Base-by-base conservation (phyloP, 2,113 vertebrate genomes). In the Crocuta crocuta region DNA sequence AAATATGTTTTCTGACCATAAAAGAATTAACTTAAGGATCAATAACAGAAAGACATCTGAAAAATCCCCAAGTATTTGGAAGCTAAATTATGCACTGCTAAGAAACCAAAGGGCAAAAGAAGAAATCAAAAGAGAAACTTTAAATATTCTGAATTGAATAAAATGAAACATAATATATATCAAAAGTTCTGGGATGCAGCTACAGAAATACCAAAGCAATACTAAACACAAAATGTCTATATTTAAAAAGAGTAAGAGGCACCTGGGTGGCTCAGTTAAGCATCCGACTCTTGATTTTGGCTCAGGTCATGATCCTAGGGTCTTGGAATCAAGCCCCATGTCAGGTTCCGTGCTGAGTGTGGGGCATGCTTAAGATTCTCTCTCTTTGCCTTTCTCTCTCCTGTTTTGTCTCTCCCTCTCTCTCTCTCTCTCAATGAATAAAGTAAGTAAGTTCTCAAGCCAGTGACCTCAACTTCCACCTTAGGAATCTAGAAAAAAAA, bases 21-120 rank as follows among this genome's bases (percentile, higher is more conserved):
- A 39, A 39, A 94, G 16, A 31, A 71, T 50, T 63, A 53, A 74
- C 33, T 70, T 43, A 95, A 12, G 11, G 92, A 87, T 73, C 45
- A 45, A 58, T 84, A 66, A 35, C 21, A 45, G 45, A 87, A 80
- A 80, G 17, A 31, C 70, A 50, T 21, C 17, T 84, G 50, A 16
- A 70, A 96, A 96, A 39, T 16, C 31, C 24, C 15, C 79, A 83
- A 89, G 84, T 70, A 89, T 50, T 43, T 93, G 71, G 17, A 89
- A 84, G 50, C 55, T 24, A 82, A 92, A 48, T 48, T 88, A 88
- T 31, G n/a, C 2, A 66, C 9, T 81, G 10, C 45, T 55, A 63
- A 82, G 55, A 33, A 81, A 74, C 45, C 16, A 11, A 45, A 55
- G 26, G 4, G 35, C 74, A 66, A 82, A 74, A 82, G 66, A 74